Percentiles rank a stretch among this genome's conserved stretches.
Evolutionary conservation across 2,888 invertebrate species (phyloP).

Genomic region (Hecatera dysodea): DNA sequence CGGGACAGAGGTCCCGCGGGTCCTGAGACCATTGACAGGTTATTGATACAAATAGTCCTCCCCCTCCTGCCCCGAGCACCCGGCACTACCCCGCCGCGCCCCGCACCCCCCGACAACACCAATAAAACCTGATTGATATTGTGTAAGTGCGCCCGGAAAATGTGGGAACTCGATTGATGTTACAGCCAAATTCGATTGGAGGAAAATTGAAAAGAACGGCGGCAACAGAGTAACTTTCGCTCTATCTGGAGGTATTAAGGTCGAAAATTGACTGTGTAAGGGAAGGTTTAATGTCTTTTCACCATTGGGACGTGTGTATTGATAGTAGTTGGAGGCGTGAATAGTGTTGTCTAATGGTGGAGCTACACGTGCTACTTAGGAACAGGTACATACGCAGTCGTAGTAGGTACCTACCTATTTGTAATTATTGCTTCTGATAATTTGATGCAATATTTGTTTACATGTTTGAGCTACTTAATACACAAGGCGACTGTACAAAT

Average conservation of each 20-base stretch:
- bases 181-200: conserved; percentile 90
- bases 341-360: conserved; percentile 85
- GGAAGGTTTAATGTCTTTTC: conserved; percentile 70
- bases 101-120: conserved; percentile 86
- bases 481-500: conserved; percentile 29
- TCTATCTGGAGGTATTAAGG: conserved; percentile 71
- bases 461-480: conserved; percentile 36
- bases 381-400: conserved; percentile 37
- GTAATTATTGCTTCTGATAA: conserved; percentile 53
- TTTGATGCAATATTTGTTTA: conserved; percentile 36
- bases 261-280: conserved; percentile 63
- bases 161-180: conserved; percentile 91
- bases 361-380: conserved; percentile 74
- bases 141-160: conserved; percentile 91
- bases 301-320: conserved; percentile 75
- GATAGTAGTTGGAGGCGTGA: conserved; percentile 88
- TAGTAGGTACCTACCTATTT: conserved; percentile 18
- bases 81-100: conserved; percentile 70
- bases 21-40: conserved; percentile 90
- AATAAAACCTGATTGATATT: conserved; percentile 91
- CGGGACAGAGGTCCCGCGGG: conserved; percentile 84
- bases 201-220: conserved; percentile 89
- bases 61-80: conserved; percentile 77
- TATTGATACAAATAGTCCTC: conserved; percentile 90
- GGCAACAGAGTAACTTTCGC: conserved; percentile 71